Evolutionary conservation across 2,113 vertebrate species (phyloP), one percentile per base, ranked within the genome.

Genomic region (Castor canadensis): DNA sequence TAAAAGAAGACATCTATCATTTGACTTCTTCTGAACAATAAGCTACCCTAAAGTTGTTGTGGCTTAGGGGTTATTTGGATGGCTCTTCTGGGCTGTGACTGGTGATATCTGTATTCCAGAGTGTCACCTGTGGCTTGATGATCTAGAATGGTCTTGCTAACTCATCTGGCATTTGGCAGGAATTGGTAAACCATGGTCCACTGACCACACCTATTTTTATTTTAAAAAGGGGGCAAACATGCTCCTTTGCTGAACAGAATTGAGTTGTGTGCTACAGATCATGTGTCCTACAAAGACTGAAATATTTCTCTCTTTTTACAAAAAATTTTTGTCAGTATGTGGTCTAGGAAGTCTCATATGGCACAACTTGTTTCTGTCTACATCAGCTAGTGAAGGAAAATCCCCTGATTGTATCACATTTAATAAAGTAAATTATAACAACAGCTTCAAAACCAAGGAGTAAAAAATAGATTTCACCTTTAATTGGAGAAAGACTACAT

Each of bases 11-110:
- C 4, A 58, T 43, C 9, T 93, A 12, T 82, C 38, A 82, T 30
- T 75, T 64, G 73, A 10, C 38, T 17, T 58, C 91, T 95, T 79
- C 15, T 56, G 40, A 93, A 52, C 73, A 79, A 93, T 56, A 91
- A 73, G n/a, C 7, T 1, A n/a, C 16, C 19, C 15, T 38, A 49
- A 67, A 77, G 24, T 19, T 85, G 49, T 56, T n/a, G 22, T 66
- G 9, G 40, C 43, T n/a, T 26, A 92, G 45, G 30, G 72, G 12
- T 73, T n/a, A 56, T 35, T 19, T 90, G n/a, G 5, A 28, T 69
- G 5, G 16, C 30, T 91, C 13, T 87, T 58, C 30, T 40, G 24
- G 5, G 49, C 22, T 38, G 17, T 83, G 26, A 22, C 72, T 77
- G 28, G 69, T 76, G 60, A 60, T 12, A 58, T 52, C 45, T 47